Base-by-base conservation (phyloP, 2,888 invertebrate species). In the Slavum lentiscoides region DNA sequence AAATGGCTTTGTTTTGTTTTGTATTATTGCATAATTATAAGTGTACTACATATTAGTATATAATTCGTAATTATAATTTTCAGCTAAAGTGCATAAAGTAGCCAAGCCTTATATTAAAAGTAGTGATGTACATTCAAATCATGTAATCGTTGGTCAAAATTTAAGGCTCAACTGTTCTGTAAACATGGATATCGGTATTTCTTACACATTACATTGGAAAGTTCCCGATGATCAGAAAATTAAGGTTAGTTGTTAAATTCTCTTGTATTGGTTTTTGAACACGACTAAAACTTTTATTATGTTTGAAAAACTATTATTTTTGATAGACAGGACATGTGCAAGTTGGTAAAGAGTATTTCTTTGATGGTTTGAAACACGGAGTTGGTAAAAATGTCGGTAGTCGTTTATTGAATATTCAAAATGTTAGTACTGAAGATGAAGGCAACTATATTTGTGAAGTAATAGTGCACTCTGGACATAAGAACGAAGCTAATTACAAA, bases 401-500 rank as follows among this genome's bases (percentile, higher is more conserved):
- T 70, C 86, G 85, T 77, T 84, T 85, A 0, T 82, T 88, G 2
- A 86, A 83, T 2, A 87, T 88, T 74, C 84, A 83, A 23, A 86
- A 86, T 55, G 86, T 88, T 15, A 84, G 84, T 7, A 85, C 85
- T 30, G 80, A 84, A 23, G 86, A 88, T 84, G 84, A 85, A 5
- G 88, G 88, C 21, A 81, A 82, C 11, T 85, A 88, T 82, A 86
- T 86, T 82, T 89, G 89, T 82, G 84, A 86, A 39, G 84, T 85
- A 55, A 83, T n/a, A 2, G 85, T 85, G 77, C 84, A 84, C 68
- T 83, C 83, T 70, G 64, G 82, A 7, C 84, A 82, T 82, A 86
- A 86, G 84, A 83, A 82, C 77, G 59, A 82, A 84, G 43, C 68
- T 49, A 59, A 59, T 23, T 72, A 74, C 59, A 75, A 30, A n/a